A percentile compares a stretch with the other conserved stretches of the same genome.
Conservation (phyloP, 2,888 invertebrate genomes). For the Pollenia angustigena region DNA sequence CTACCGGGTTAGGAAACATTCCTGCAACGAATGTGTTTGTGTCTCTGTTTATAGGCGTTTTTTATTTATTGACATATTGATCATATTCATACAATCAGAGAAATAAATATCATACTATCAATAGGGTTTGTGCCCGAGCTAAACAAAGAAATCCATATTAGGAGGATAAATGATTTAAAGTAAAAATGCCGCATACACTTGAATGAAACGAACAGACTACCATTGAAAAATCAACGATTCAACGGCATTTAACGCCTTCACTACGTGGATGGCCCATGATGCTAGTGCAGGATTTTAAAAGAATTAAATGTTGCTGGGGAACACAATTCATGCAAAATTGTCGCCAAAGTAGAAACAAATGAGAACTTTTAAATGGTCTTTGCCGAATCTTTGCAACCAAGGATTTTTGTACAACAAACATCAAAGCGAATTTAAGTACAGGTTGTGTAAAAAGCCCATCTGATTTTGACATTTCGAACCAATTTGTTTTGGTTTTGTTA, state of each 20-base stretch:
- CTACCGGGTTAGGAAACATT: conserved; percentile 71
- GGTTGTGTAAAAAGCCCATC: no score
- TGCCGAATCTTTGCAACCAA: no score
- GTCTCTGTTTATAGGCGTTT: conserved; percentile 29
- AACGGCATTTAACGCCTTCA: conserved; percentile 70
- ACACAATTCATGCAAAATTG: not conserved
- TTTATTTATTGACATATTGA: conserved; percentile 53
- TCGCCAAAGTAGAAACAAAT: not conserved
- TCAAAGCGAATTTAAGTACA: no score
- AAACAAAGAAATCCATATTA: conserved; percentile 78
- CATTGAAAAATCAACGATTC: conserved; percentile 61
- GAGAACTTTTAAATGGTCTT: no score
- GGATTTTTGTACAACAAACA: no score
- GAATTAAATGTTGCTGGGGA: conserved; percentile 1
- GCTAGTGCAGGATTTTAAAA: conserved; percentile 18
- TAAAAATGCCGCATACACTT: conserved; percentile 79
- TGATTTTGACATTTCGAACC: no score
- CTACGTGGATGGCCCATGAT: conserved; percentile 58
- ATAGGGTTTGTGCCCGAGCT: conserved; percentile 28
- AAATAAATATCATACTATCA: not conserved
- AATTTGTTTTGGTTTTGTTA: no score
- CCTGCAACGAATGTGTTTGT: conserved; percentile 13
- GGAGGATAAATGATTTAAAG: conserved; percentile 80
- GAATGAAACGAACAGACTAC: conserved; percentile 42
- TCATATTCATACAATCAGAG: conserved; percentile 49